These are phyloP conservation scores for Apantesis nais DNA, from an alignment of 2,888 invertebrate genomes.

Conservation along the genomic window DNA sequence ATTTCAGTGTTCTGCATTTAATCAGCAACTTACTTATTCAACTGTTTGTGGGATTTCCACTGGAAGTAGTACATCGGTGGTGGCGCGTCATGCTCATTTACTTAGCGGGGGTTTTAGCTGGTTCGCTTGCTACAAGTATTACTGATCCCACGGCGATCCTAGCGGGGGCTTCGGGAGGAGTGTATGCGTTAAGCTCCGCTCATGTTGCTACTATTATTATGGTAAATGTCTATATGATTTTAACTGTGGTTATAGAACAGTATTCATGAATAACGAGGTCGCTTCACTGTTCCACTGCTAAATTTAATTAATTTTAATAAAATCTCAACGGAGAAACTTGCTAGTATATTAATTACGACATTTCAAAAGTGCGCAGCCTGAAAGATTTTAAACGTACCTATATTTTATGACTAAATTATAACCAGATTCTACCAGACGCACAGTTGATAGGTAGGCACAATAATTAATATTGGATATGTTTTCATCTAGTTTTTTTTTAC, in stretches of 20 bases:
- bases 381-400: not conserved
- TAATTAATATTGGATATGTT: not conserved
- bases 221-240: slow-evolving; percentile 69
- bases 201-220: slow-evolving; percentile 93
- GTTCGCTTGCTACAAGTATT: slow-evolving; percentile 89
- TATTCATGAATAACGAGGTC: not conserved
- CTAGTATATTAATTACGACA: not conserved
- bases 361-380: not conserved
- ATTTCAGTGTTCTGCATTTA: slow-evolving; percentile 59
- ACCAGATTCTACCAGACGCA: not conserved
- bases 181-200: slow-evolving; percentile 93
- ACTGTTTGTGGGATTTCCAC: slow-evolving; percentile 92
- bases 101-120: slow-evolving; percentile 90
- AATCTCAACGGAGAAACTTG: not conserved
- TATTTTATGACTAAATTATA: not conserved
- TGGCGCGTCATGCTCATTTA: slow-evolving; percentile 92
- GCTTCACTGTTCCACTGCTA: not conserved
- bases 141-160: slow-evolving; percentile 89
- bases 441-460: no score
- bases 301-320: not conserved
- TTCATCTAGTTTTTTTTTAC: not conserved
- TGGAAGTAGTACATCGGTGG: slow-evolving; percentile 96
- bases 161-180: slow-evolving; percentile 95
- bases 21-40: slow-evolving; percentile 93
- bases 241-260: not conserved